Conservation (phyloP, 2,797 vertebrate species). For the Takifugu rubripes region DNA sequence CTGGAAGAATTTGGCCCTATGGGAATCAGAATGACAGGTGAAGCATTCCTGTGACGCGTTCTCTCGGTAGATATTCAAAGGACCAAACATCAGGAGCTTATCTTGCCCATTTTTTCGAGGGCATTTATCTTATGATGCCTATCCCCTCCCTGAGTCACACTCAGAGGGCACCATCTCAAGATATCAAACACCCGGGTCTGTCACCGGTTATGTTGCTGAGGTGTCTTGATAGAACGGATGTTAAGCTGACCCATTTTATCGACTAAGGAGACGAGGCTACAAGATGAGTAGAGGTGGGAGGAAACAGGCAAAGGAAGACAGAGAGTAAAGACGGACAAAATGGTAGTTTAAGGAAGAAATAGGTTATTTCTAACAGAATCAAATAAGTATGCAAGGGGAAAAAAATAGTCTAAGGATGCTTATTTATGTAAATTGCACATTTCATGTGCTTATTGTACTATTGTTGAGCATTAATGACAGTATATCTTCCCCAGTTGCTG, state of each 20-base stretch:
- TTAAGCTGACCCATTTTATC: slow-evolving; percentile 67
- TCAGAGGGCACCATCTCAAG: slow-evolving; percentile 40
- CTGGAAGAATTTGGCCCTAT: slow-evolving; percentile 30
- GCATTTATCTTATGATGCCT: slow-evolving; percentile 61
- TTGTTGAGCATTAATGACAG: no score
- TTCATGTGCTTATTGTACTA: no score
- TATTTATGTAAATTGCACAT: no score
- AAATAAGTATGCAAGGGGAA: slow-evolving; percentile 11
- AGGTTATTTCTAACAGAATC: not conserved
- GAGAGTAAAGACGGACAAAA: slow-evolving; percentile 14
- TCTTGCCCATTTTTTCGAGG: slow-evolving; percentile 38
- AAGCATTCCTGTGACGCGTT: slow-evolving; percentile 34
- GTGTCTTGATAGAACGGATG: slow-evolving; percentile 37
- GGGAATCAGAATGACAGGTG: slow-evolving; percentile 47
- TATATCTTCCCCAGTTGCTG: no score
- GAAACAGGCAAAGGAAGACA: slow-evolving; percentile 17
- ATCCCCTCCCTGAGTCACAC: slow-evolving; percentile 35
- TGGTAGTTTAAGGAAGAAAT: slow-evolving; percentile 1
- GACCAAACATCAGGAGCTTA: slow-evolving; percentile 56
- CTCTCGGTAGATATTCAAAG: slow-evolving; percentile 37
- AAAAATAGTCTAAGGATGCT: not conserved
- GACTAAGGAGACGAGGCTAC: slow-evolving; percentile 44
- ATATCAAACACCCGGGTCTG: slow-evolving; percentile 59
- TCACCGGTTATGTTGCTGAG: slow-evolving; percentile 54
- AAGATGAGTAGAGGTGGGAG: slow-evolving; percentile 22